Percentiles rank a stretch among this genome's conserved stretches.
phyloP scores from a whole-genome alignment of 2,797 vertebrate genomes.

The Gallinago stenura region DNA sequence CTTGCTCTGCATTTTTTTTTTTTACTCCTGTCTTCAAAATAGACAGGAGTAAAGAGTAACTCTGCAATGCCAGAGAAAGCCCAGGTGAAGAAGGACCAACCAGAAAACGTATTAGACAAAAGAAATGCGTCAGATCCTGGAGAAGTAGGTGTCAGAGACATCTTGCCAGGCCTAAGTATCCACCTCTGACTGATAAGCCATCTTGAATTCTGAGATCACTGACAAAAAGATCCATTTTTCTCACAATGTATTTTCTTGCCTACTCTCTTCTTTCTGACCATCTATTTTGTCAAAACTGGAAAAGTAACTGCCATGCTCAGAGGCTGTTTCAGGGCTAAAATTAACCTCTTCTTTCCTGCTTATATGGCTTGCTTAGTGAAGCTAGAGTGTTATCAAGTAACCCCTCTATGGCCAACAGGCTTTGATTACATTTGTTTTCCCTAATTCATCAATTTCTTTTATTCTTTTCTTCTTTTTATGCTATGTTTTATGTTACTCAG shows the following conservation, averaged over 20 bases:
- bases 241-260: not conserved
- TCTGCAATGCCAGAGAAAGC: not conserved
- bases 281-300: not conserved
- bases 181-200: not conserved
- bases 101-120: not conserved
- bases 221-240: not conserved
- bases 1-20: not conserved
- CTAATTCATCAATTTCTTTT: not conserved
- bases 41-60: not conserved
- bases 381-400: not conserved
- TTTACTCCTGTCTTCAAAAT: not conserved
- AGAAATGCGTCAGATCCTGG: not conserved
- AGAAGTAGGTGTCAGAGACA: not conserved
- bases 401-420: not conserved
- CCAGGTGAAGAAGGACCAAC: not conserved
- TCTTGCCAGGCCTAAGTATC: not conserved
- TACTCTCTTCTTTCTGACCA: not conserved
- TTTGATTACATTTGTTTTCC: not conserved
- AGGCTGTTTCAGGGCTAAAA: not conserved
- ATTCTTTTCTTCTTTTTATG: not conserved
- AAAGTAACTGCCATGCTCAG: not conserved
- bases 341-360: not conserved
- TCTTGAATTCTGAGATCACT: not conserved
- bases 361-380: not conserved
- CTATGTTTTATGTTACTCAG: rapidly evolving